A percentile compares a stretch with the other conserved stretches of the same genome.
phyloP scores from a whole-genome alignment of 2,888 invertebrate genomes.

The Meiosimyza platycephala region DNA sequence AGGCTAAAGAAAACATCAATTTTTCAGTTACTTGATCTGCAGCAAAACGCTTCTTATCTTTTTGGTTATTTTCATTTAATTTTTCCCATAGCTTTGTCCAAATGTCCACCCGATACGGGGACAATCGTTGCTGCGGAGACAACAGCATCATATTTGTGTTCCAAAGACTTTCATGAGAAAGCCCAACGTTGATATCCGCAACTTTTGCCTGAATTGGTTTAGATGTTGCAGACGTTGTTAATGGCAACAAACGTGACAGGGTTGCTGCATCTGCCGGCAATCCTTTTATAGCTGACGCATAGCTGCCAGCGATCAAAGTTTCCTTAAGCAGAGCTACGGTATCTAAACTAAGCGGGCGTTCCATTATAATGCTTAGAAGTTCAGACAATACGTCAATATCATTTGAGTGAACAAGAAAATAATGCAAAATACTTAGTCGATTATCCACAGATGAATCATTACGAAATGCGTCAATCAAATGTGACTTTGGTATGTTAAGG shows the following conservation, averaged over 20 bases:
- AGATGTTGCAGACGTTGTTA: slow-evolving; percentile 70
- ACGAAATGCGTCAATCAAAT: slow-evolving; percentile 77
- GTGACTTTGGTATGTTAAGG: slow-evolving; percentile 74
- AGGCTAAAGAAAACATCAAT: slow-evolving; percentile 81
- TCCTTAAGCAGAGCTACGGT: slow-evolving; percentile 77
- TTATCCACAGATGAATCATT: slow-evolving; percentile 76
- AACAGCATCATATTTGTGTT: slow-evolving; percentile 85
- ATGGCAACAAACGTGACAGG: slow-evolving; percentile 77
- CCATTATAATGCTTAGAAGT: slow-evolving; percentile 73
- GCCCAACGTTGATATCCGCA: slow-evolving; percentile 71
- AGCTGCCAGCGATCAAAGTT: slow-evolving; percentile 81
- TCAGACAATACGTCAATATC: slow-evolving; percentile 81
- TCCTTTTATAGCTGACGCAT: slow-evolving; percentile 77
- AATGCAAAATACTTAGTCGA: slow-evolving; percentile 84
- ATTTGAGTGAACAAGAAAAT: slow-evolving; percentile 81
- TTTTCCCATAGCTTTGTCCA: slow-evolving; percentile 87
- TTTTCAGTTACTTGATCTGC: slow-evolving; percentile 81
- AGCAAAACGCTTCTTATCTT: slow-evolving; percentile 74
- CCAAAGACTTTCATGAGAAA: slow-evolving; percentile 82
- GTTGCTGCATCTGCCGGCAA: slow-evolving; percentile 78
- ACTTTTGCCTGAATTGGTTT: slow-evolving; percentile 67
- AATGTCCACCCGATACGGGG: slow-evolving; percentile 84
- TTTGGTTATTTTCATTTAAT: slow-evolving; percentile 71
- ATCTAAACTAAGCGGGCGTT: slow-evolving; percentile 73
- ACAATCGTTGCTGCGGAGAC: slow-evolving; percentile 84